Evolutionary conservation across 2,113 vertebrate species (phyloP), one percentile per base, ranked within the genome.

Genomic region (Rhadina sibilatrix): DNA sequence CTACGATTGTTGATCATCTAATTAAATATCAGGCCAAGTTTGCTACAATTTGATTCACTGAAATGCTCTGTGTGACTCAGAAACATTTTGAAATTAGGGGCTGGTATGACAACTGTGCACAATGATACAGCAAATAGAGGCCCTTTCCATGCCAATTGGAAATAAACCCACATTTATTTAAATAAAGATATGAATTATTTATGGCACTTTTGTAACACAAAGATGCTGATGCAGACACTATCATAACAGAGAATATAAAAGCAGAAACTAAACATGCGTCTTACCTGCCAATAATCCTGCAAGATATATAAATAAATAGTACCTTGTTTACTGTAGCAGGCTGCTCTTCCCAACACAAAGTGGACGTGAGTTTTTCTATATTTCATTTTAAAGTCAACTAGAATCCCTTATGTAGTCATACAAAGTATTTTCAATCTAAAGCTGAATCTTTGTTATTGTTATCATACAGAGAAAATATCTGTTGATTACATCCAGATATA

Each of bases 81-180:
- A 91, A 91, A 79, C 42, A 63, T 68, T 87, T 92, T 72, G 37
- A 95, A 89, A 80, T 54, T 76, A 79, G 50, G 59, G 81, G 53
- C 40, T 69, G 50, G 78, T 92, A 50, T 0, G 4, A 93, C 52
- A 87, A 89, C 66, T 87, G 57, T 71, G 70, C 78, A 83, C 87
- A 83, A 57, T 15, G 49, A 84, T 57, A 93, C 35, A 95, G 89
- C 87, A 93, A 91, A 95, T 53, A 91, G 94, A 93, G 90, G 81
- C 30, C 56, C 78, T 84, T 92, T 47, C 61, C 30, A 74, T 78
- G 59, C 65, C 94, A 94, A 80, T 44, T 82, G 76, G 61, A 88
- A 96, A 96, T 80, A 87, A 93, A 93, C 50, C 23, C 69, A 92
- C 28, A 94, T 87, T 90, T 95, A 74, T 95, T 95, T 82, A 95